Percentiles rank a stretch among this genome's conserved stretches.
Conservation (phyloP, 2,888 invertebrate genomes). For the Pachliopta kotzebuea region DNA sequence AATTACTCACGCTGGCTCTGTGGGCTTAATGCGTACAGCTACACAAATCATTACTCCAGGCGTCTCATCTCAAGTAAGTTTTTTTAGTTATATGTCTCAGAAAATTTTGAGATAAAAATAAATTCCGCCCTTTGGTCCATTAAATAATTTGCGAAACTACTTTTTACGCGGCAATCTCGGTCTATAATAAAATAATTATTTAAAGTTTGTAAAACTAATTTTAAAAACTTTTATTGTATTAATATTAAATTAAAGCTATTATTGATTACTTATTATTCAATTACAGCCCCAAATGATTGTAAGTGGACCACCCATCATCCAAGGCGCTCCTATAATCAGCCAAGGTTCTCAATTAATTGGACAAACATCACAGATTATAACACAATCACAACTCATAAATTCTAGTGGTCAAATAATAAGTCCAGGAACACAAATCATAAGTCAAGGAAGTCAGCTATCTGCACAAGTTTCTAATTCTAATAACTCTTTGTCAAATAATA, state of each 20-base stretch:
- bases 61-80: constrained; percentile 67
- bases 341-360: constrained; percentile 67
- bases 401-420: constrained; percentile 61
- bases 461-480: constrained; percentile 57
- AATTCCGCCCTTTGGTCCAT: neutral
- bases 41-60: constrained; percentile 71
- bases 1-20: constrained; percentile 60
- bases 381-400: constrained; percentile 63
- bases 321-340: constrained; percentile 69
- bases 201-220: neutral
- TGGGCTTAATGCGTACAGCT: constrained; percentile 70
- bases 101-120: neutral
- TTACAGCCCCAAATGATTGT: constrained; percentile 74
- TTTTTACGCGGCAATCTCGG: neutral
- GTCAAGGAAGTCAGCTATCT: constrained; percentile 69
- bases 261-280: neutral
- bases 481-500: constrained; percentile 45
- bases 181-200: neutral
- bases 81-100: neutral
- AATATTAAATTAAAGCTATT: neutral
- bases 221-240: too few relatives aligned
- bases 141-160: neutral
- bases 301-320: constrained; percentile 65
- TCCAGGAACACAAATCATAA: constrained; percentile 72
- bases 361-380: constrained; percentile 65